Percentiles rank a stretch among this genome's conserved stretches.
phyloP scores from a whole-genome alignment of 2,888 invertebrate genomes.

The Pantelozetes paolii region DNA sequence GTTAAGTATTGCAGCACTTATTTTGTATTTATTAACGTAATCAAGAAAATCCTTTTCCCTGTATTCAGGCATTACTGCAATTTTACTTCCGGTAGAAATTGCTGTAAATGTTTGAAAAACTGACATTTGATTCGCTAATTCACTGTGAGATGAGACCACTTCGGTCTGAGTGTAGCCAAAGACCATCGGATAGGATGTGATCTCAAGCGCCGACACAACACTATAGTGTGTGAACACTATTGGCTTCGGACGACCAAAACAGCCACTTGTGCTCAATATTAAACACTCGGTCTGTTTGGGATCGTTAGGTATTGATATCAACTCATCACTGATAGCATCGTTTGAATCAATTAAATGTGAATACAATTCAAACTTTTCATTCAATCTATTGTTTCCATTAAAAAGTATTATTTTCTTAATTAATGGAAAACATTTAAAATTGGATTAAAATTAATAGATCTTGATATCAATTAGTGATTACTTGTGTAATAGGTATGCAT shows the following conservation, averaged over 20 bases:
- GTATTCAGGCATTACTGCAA: conserved; percentile 24
- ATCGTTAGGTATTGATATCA: not conserved
- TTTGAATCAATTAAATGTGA: not conserved
- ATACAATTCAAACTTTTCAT: conserved; percentile 9
- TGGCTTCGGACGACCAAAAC: conserved; percentile 28
- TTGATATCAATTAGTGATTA: conserved; percentile 3
- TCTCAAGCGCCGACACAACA: conserved; percentile 31
- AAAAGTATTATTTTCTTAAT: conserved; percentile 32
- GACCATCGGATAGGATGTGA: conserved; percentile 16
- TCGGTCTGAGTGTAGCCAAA: conserved; percentile 35
- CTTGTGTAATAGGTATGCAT: conserved; percentile 17
- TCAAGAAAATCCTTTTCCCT: not conserved
- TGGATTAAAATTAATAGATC: no score
- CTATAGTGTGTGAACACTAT: conserved; percentile 24
- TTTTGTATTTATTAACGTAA: not conserved
- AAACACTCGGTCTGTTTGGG: conserved; percentile 20
- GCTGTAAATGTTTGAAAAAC: conserved; percentile 5
- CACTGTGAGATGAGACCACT: conserved; percentile 9
- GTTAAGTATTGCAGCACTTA: conserved; percentile 19
- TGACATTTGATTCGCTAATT: not conserved
- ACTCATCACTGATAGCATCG: not conserved
- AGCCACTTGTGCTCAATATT: conserved; percentile 20
- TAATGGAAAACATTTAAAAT: no score
- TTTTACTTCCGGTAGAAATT: conserved; percentile 12
- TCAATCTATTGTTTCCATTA: not conserved